Percentiles rank a stretch among this genome's conserved stretches.
These are phyloP conservation scores for Epistrophe eligans DNA, from an alignment of 2,888 invertebrate genomes.

Conservation along the genomic window DNA sequence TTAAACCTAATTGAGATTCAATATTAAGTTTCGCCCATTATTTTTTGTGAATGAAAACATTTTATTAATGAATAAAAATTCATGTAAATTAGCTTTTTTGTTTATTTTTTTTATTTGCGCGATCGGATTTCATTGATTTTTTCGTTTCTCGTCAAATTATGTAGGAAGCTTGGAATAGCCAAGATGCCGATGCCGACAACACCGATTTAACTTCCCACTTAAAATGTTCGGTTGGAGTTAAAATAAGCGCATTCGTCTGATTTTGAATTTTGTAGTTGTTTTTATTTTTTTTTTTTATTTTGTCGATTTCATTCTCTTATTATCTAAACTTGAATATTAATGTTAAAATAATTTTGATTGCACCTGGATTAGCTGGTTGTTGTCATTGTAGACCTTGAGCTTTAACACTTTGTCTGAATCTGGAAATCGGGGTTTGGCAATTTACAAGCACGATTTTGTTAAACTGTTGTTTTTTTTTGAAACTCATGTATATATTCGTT, in stretches of 20 bases:
- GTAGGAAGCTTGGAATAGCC: constrained; percentile 62
- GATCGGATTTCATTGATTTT: constrained; percentile 55
- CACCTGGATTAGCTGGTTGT: constrained; percentile 54
- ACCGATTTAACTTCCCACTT: constrained; percentile 55
- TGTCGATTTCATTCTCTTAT: not conserved
- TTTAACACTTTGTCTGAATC: constrained; percentile 6
- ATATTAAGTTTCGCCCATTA: constrained; percentile 11
- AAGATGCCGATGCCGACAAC: constrained; percentile 58
- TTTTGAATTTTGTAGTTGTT: not conserved
- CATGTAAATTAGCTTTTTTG: constrained; percentile 59
- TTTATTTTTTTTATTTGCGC: constrained; percentile 17
- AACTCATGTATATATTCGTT: constrained; percentile 13
- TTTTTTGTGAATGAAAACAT: constrained; percentile 73
- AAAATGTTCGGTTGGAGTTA: not conserved
- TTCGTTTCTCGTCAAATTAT: constrained; percentile 36
- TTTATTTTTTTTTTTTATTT: constrained; percentile 7
- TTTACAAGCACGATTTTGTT: constrained; percentile 9
- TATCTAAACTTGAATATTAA: constrained; percentile 51
- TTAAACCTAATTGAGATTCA: constrained; percentile 7
- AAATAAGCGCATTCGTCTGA: constrained; percentile 19
- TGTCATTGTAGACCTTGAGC: constrained; percentile 57
- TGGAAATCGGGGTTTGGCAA: constrained; percentile 29
- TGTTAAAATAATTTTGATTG: constrained; percentile 61
- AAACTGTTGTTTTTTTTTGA: not conserved
- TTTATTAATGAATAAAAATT: constrained; percentile 73